Base-by-base conservation (phyloP, 2,113 vertebrate genomes). In the Abramis brama region DNA sequence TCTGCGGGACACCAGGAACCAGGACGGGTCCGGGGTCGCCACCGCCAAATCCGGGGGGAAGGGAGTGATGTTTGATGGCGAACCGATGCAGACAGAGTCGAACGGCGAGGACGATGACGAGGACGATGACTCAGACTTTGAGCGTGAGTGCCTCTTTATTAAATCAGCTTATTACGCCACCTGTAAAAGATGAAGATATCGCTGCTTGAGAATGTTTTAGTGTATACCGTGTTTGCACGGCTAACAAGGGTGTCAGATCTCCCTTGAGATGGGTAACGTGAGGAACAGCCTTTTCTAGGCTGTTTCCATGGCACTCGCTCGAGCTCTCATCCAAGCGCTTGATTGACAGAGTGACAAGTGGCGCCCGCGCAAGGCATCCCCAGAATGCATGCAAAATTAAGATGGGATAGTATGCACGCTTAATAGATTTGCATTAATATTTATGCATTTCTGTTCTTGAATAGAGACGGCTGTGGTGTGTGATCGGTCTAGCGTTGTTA, bases 101-200 rank as follows among this genome's bases (percentile, higher is more conserved):
- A 97, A 97, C 36, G 96, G 95, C 30, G 97, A 97, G 3, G 95
- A 96, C 1, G 94, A 94, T 1, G 95, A 96, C 7, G 96, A 96
- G 0, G 95, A 96, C 6, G 95, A 96, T 0, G 96, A 97, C 79
- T 97, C 96, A 12, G 97, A 97, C 92, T 95, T 98, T 92, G 97
- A 98, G 91, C 96, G 97, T 99, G 92, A 95, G 97, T 90, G 33
- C 12, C 84, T 76, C 27, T 33, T 77, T 80, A 25, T 87, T 55
- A 43, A 80, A 73, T 3, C 27, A 10, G 77, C 4, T 80, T 21
- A 79, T 79, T 10, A 50, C 73, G 7, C 47, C 17, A 13, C 23
- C 79, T 66, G 43, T 55, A 70, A 82, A 70, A 5, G 6, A 50
- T 5, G 62, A 68, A 3, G 64, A 68, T 6, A 45, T 64, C 17